Percentiles rank a stretch among this genome's conserved stretches.
Conservation (phyloP, 2,888 invertebrate species). For the Hydrotaea cyrtoneurina region DNA sequence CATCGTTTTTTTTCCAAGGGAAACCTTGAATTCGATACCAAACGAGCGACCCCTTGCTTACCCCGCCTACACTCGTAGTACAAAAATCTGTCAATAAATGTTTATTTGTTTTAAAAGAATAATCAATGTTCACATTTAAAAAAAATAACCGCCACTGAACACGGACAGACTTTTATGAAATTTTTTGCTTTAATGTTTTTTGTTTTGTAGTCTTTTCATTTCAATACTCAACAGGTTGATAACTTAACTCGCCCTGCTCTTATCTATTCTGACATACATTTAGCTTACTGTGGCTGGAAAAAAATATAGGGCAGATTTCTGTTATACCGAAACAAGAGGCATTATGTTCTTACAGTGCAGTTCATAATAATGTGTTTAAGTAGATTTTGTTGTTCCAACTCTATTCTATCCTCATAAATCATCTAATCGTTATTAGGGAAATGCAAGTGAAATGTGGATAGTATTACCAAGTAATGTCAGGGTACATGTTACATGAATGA, state of each 20-base stretch:
- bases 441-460: no score
- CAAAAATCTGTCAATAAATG: no score
- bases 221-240: conserved; percentile 13
- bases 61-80: no score
- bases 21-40: conserved; percentile 7
- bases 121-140: background rate
- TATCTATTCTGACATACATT: conserved; percentile 23
- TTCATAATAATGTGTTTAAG: background rate
- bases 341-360: background rate
- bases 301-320: conserved; percentile 22
- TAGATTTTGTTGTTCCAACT: no score
- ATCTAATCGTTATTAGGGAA: no score
- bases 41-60: no score
- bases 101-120: no score
- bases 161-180: no score
- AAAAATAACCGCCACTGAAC: no score
- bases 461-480: no score
- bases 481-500: no score
- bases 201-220: conserved; percentile 1
- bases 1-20: background rate
- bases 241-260: background rate
- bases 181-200: background rate
- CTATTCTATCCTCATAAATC: no score
- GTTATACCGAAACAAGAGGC: background rate
- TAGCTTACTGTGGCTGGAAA: background rate